Percentiles rank a stretch among this genome's conserved stretches.
phyloP scores from a whole-genome alignment of 1,140 invertebrate species.

The Lycorma delicatula region DNA sequence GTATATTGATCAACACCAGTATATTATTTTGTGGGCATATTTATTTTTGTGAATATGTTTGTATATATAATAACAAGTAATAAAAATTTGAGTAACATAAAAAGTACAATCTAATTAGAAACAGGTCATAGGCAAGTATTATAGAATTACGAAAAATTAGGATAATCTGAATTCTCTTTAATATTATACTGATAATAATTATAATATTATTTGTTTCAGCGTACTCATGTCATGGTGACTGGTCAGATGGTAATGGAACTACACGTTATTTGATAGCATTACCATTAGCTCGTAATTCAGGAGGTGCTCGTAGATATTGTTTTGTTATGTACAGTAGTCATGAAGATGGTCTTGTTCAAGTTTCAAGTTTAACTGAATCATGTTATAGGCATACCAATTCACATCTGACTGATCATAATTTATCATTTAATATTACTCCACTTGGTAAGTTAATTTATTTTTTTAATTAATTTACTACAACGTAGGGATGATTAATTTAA shows the following conservation, averaged over 20 bases:
- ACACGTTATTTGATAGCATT: slow-evolving; percentile 54
- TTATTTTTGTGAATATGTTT: too few species aligned
- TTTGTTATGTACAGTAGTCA: slow-evolving; percentile 31
- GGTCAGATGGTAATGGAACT: slow-evolving; percentile 49
- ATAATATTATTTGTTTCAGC: slow-evolving; percentile 38
- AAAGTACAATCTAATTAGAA: too few species aligned
- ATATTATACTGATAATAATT: neutral
- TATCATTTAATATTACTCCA: slow-evolving; percentile 37
- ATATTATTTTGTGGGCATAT: too few species aligned
- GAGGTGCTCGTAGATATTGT: slow-evolving; percentile 36
- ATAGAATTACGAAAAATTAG: neutral
- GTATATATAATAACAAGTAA: neutral
- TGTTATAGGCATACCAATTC: slow-evolving; percentile 31
- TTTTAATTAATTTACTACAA: neutral
- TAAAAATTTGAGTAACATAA: too few species aligned
- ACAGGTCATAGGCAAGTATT: neutral
- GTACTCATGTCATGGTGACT: slow-evolving; percentile 56
- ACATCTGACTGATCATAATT: slow-evolving; percentile 14
- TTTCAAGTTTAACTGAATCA: slow-evolving; percentile 33
- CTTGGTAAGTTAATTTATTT: slow-evolving; percentile 29
- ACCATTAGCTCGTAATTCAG: slow-evolving; percentile 37
- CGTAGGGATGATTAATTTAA: neutral
- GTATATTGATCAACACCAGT: too few species aligned
- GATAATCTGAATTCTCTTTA: neutral
- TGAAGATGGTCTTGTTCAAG: slow-evolving; percentile 22